These are phyloP conservation scores for Eolophus roseicapilla DNA, from an alignment of 2,113 vertebrate species.

Conservation along the genomic window DNA sequence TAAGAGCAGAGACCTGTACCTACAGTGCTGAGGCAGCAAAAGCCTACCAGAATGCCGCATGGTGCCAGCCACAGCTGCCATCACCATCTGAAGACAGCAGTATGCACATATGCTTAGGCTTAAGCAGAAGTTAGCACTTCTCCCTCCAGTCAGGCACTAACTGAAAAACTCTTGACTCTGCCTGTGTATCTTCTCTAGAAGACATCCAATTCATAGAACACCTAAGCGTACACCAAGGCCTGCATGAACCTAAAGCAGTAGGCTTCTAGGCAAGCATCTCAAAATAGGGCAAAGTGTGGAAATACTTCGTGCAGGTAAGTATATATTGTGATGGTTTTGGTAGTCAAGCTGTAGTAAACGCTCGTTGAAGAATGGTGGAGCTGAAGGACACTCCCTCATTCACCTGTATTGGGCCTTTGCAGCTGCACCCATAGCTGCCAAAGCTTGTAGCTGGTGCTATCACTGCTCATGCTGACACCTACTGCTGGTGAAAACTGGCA, in stretches of 20 bases:
- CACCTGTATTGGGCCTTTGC: not conserved
- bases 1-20: not conserved
- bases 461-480: not conserved
- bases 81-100: not conserved
- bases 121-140: not conserved
- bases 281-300: not conserved
- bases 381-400: not conserved
- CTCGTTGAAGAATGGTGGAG: not conserved
- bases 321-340: accelerated
- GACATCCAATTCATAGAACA: not conserved
- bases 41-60: not conserved
- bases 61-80: not conserved
- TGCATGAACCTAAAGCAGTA: not conserved
- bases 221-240: not conserved
- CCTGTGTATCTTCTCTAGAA: not conserved
- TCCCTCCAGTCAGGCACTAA: not conserved
- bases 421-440: not conserved
- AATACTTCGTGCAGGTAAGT: not conserved
- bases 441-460: not conserved
- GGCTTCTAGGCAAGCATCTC: not conserved
- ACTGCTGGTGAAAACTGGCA: not conserved
- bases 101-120: not conserved
- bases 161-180: not conserved
- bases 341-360: not conserved
- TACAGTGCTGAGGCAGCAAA: not conserved